Base-by-base conservation (phyloP, 2,888 invertebrate genomes). In the Myathropa florea region DNA sequence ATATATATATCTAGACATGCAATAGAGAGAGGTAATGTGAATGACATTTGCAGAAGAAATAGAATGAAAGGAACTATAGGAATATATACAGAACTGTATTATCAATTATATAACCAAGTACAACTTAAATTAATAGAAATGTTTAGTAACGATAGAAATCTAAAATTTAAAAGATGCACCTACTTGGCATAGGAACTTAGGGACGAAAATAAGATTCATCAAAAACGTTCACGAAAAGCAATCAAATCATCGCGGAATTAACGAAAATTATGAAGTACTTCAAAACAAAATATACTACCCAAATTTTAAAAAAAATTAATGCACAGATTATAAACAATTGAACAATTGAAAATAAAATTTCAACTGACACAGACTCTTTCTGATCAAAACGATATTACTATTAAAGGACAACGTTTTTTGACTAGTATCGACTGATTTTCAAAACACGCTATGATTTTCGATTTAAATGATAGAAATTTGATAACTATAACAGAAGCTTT, bases 131-230 rank as follows among this genome's bases (percentile, higher is more conserved):
- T 75, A 14, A 77, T 68, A 12, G 68, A 67, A 60, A 18, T 77
- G 21, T 68, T 77, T 60, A 68, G 60, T n/a, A 30, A 24, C 26
- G 23, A 70, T 24, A 68, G n/a, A 12, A n/a, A n/a, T n/a, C n/a
- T n/a, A n/a, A n/a, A n/a, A n/a, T n/a, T n/a, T 9, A 63, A 21
- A 36, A 61, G 36, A 70, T 78, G 70, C 36, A 30, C 77, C 3
- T 63, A 64, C 30, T 57, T 64, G 53, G 70, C 78, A 59, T 63
- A 64, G 28, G 78, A 78, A 21, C n/a, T 78, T n/a, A 64, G 4
- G n/a, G 30, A 63, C 21, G 59, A 78, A 28, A 26, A 70, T 71
- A 18, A 70, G 39, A 57, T 61, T 60, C 24, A 77, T 77, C 18
- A 23, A 24, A 26, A 67, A 55, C 33, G 30, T 33, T 68, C 67